Evolutionary conservation across 2,888 invertebrate genomes (phyloP).

Genomic region (Agonopterix alstromeriana): DNA sequence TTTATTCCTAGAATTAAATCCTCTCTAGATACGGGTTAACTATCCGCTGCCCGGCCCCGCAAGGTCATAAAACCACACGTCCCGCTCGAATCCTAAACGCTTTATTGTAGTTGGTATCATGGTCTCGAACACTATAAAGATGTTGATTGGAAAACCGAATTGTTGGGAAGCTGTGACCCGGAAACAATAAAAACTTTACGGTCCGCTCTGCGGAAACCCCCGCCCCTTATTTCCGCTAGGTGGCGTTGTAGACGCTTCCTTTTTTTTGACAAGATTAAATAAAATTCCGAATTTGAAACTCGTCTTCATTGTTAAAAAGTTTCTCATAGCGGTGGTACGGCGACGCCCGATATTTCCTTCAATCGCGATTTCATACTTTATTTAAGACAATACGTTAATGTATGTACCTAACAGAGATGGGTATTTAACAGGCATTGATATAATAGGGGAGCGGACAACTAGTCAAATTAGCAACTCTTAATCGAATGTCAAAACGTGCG

Average conservation of each 20-base stretch:
- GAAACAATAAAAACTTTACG: constrained; percentile 57
- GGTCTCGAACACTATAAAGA: constrained; percentile 44
- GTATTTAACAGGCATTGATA: no score
- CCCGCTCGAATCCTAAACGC: constrained; percentile 15
- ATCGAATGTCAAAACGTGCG: no score
- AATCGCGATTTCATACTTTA: no score
- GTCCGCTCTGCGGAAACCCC: constrained; percentile 29
- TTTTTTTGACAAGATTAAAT: background rate
- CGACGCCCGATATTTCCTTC: no score
- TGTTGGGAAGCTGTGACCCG: constrained; percentile 50
- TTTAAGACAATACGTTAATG: no score
- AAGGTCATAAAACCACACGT: constrained; percentile 1
- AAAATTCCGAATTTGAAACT: background rate
- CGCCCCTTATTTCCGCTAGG: constrained; percentile 13
- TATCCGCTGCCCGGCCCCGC: background rate
- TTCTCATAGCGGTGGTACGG: background rate
- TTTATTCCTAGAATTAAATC: background rate
- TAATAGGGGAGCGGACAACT: no score
- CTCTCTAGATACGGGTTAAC: background rate
- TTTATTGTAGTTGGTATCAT: constrained; percentile 29
- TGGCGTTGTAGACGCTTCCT: constrained; percentile 3
- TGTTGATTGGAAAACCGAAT: constrained; percentile 65
- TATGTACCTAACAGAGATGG: no score
- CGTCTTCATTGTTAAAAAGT: background rate
- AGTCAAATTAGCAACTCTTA: no score